phyloP scores from a whole-genome alignment of 1,140 invertebrate genomes.

The Philotrypesis tridentata region DNA sequence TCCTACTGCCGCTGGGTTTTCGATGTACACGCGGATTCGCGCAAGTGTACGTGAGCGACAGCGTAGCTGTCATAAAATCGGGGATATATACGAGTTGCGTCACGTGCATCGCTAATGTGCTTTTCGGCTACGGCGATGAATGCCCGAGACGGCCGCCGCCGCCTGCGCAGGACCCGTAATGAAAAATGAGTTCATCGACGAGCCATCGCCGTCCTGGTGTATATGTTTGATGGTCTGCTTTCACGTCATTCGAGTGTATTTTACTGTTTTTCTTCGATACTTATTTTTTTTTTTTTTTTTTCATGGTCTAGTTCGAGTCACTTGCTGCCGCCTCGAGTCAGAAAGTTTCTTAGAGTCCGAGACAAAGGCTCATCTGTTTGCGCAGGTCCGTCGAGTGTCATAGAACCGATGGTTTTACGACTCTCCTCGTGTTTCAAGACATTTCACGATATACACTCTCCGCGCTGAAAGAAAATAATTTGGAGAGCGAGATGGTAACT shows the following conservation, averaged over 20 bases:
- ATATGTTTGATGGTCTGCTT: constrained; percentile 6
- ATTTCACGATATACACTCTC: neutral
- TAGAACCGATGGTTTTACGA: constrained; percentile 17
- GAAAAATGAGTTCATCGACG: constrained; percentile 34
- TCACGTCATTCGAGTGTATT: neutral
- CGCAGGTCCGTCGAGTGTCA: neutral
- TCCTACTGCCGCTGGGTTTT: neutral
- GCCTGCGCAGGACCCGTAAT: neutral
- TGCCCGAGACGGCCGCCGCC: neutral
- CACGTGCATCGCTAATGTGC: constrained; percentile 64
- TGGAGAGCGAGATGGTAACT: neutral
- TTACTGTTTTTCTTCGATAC: neutral
- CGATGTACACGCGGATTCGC: neutral
- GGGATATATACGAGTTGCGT: constrained; percentile 47
- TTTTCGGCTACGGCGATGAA: constrained; percentile 51
- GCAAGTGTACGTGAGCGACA: constrained; percentile 1
- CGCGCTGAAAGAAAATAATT: neutral
- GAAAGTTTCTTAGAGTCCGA: neutral
- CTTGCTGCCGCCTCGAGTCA: neutral
- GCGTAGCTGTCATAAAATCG: constrained; percentile 19
- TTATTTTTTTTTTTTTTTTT: neutral
- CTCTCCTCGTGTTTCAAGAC: neutral
- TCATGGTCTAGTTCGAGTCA: neutral
- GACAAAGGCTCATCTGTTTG: constrained; percentile 38
- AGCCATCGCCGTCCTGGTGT: neutral